Evolutionary conservation across 2,888 invertebrate species (phyloP), one percentile per base, ranked within the genome.

Genomic region (Drosophila diplacantha): DNA sequence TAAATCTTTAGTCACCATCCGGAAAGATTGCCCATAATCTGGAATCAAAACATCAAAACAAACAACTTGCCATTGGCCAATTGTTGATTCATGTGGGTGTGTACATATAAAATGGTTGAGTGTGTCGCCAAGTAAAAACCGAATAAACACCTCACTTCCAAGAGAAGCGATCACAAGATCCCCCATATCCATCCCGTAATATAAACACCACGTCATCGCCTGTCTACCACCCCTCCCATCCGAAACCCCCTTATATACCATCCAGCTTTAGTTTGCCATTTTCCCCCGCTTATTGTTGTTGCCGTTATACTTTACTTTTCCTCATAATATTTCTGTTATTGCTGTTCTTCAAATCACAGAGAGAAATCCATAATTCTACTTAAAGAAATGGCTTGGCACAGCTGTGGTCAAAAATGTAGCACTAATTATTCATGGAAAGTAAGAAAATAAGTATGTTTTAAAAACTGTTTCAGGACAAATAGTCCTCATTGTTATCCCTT

Each of bases 121-220:
- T 58, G 59, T 57, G 58, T 56, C 31, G 52, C 53, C 31, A 41
- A 52, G 11, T 52, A 22, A 56, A 14, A 39, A 47, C 46, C 18
- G 26, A 60, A 39, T 47, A 60, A 60, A 60, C 59, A 60, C 54
- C 18, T 49, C 50, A 50, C 24, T 56, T 43, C 22, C 43, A 54
- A 24, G 58, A 44, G 43, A 57, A 44, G 24, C 11, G 59, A 60
- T 60, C 59, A 60, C 59, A 60, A 60, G 59, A 60, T 60, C 32
- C 59, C 44, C n/a, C 24, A 20, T 39, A 41, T 41, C 39, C 38
- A 38, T 39, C 38, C n/a, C 44, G 29, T 29, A 29, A 39, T 55
- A 57, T 46, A 57, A 59, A 58, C 44, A 59, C 59, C 46, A 59
- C 59, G 59, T 59, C 59, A 59, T 59, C 60, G 59, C 37, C 58